A percentile compares a stretch with the other conserved stretches of the same genome.
These are phyloP conservation scores for Upupa epops DNA, from an alignment of 2,113 vertebrate species.

Conservation along the genomic window DNA sequence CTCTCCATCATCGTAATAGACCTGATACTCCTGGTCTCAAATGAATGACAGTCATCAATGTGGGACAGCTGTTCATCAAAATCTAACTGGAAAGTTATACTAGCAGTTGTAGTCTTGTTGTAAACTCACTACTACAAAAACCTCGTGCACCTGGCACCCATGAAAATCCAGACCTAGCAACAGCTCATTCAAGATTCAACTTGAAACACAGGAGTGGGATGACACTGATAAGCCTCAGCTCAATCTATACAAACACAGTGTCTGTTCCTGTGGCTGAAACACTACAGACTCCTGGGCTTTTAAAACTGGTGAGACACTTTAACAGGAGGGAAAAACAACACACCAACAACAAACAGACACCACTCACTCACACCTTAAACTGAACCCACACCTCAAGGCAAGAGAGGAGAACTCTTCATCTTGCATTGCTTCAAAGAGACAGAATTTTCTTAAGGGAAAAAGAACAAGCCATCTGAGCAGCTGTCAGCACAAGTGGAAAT, in stretches of 20 bases:
- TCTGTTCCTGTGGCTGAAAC: neutral
- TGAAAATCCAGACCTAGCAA: neutral
- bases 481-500: conserved; percentile 8
- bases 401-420: neutral
- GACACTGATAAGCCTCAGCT: neutral
- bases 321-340: neutral
- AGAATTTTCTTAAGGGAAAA: neutral
- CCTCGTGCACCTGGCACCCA: rapidly evolving
- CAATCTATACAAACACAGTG: neutral
- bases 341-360: rapidly evolving
- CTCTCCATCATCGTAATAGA: neutral
- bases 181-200: neutral
- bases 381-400: neutral
- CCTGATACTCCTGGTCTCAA: neutral
- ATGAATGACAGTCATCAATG: neutral
- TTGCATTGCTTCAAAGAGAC: neutral
- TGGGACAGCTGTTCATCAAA: neutral
- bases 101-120: neutral
- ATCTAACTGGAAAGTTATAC: neutral
- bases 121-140: neutral
- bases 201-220: neutral
- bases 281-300: neutral
- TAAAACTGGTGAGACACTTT: neutral
- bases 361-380: neutral
- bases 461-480: neutral